These are phyloP conservation scores for Zaprionus ghesquierei DNA, from an alignment of 1,140 invertebrate genomes.

Conservation along the genomic window DNA sequence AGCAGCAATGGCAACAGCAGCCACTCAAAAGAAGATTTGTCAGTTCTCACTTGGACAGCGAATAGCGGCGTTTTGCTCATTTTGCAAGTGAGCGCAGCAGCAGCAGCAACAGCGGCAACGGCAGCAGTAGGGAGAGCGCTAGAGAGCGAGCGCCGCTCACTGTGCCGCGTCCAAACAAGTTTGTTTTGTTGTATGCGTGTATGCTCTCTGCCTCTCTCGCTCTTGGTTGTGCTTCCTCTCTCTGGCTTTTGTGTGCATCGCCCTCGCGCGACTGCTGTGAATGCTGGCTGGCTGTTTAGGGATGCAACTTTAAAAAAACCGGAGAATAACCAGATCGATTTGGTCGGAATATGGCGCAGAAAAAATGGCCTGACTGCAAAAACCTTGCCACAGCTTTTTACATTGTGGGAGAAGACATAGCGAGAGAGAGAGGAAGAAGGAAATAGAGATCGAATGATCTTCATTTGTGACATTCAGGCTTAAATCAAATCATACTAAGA, in stretches of 20 bases:
- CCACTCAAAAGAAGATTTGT: conserved; percentile 64
- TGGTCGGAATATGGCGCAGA: conserved; percentile 33
- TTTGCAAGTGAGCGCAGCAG: conserved; percentile 46
- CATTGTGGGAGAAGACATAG: background rate
- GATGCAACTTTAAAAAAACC: conserved; percentile 60
- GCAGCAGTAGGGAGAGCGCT: conserved; percentile 15
- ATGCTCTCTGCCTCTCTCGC: conserved; percentile 36
- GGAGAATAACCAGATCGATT: conserved; percentile 64
- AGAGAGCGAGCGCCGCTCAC: conserved; percentile 22
- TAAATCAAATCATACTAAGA: background rate
- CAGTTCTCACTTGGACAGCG: conserved; percentile 28
- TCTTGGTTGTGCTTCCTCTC: conserved; percentile 6
- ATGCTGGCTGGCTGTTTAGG: conserved; percentile 57
- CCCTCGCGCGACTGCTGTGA: conserved; percentile 31
- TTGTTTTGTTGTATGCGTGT: conserved; percentile 53
- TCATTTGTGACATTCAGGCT: background rate
- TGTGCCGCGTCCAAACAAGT: conserved; percentile 58
- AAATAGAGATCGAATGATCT: conserved; percentile 5
- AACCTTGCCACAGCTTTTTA: conserved; percentile 1
- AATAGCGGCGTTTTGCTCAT: conserved; percentile 76
- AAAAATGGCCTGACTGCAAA: conserved; percentile 28
- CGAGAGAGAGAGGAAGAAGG: background rate
- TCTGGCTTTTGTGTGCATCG: conserved; percentile 58
- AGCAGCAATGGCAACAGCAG: conserved; percentile 38
- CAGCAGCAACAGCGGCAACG: background rate